These are phyloP conservation scores for Macaria liturata DNA, from an alignment of 2,888 invertebrate genomes.

Conservation along the genomic window DNA sequence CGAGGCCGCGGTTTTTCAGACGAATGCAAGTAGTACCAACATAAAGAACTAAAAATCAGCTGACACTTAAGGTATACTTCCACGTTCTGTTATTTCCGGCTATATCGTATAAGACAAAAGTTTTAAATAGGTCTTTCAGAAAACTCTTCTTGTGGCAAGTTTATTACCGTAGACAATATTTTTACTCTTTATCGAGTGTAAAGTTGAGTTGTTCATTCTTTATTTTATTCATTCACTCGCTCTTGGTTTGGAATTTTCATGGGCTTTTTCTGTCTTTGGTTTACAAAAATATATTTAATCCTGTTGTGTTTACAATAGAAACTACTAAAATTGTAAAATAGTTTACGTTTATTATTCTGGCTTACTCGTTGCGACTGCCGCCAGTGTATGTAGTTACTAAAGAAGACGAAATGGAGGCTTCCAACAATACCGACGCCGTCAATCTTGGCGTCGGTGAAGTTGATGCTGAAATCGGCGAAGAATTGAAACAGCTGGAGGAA, in stretches of 20 bases:
- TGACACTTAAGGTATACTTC: conserved; percentile 47
- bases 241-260: not conserved
- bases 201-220: not conserved
- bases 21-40: conserved; percentile 58
- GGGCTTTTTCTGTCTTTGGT: not conserved
- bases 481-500: conserved; percentile 90
- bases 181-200: too few species aligned
- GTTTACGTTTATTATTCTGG: too few species aligned
- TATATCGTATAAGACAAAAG: not conserved
- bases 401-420: conserved; percentile 71
- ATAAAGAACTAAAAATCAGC: conserved; percentile 64
- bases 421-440: conserved; percentile 83
- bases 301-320: not conserved
- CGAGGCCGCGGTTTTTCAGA: conserved; percentile 54
- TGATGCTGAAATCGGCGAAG: conserved; percentile 90
- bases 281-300: not conserved
- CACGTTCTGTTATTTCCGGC: not conserved
- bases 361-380: too few species aligned
- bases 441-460: conserved; percentile 86
- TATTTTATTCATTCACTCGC: not conserved
- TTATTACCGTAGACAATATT: too few species aligned
- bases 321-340: too few species aligned
- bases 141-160: not conserved
- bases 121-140: not conserved
- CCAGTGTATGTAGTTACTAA: conserved; percentile 1